Evolutionary conservation across 2,113 vertebrate genomes (phyloP), one percentile per base, ranked within the genome.

Genomic region (Cyanoramphus novaezelandiae): DNA sequence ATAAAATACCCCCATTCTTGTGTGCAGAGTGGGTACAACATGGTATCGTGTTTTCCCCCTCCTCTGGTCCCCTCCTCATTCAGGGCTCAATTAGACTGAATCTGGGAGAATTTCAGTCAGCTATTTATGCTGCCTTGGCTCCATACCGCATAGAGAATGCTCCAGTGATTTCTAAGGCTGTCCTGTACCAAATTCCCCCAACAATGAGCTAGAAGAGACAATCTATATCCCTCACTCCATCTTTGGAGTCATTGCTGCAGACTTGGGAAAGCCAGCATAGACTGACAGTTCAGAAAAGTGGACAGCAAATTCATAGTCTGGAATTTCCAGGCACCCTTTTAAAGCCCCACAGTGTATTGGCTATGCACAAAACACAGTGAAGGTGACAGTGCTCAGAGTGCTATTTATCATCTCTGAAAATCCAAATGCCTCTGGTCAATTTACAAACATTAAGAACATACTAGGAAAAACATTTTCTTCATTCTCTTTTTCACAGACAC

Each of bases 41-140:
- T 0, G 0, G 16, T 27, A 55, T 12, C 7, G 16, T 39, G 6
- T 17, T 35, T 59, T 91, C 27, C 60, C 46, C 29, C 7, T 2
- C 2, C 27, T 46, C 16, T 78, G 37, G 13, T 43, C 49, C 25
- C 21, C 25, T 49, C 25, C 31, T 87, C 19, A 60, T 52, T 88
- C 39, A 82, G 27, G 24, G 35, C 29, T 69, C 49, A 68, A 21
- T 79, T 17, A 84, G 24, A 64, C 75, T 44, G 4, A 63, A 64
- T 68, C 81, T 44, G 27, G 17, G 35, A 92, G 57, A 86, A 79
- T 10, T 44, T 81, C 13, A 39, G 31, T 35, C 55, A 64, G 28
- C 25, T 43, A 21, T 50, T 70, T 68, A 55, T 1, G 2, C 17
- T 65, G 35, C 15, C 14, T 68, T 52, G 53, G 29, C 41, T 79